These are phyloP conservation scores for Spinus pinus DNA, from an alignment of 2,797 vertebrate species.

Conservation along the genomic window DNA sequence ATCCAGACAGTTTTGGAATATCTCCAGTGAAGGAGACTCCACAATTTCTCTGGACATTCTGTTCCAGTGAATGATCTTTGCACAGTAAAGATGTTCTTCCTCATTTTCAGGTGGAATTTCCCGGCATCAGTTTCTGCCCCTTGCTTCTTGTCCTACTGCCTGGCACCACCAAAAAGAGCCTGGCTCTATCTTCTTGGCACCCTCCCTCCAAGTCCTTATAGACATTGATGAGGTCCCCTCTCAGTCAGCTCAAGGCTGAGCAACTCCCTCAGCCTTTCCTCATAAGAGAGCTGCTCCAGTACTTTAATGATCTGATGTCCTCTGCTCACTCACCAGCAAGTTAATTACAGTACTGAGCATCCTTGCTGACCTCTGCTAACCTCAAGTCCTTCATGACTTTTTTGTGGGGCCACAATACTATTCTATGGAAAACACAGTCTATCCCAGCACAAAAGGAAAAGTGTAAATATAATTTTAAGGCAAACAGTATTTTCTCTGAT, in stretches of 20 bases:
- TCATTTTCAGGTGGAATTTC: not conserved
- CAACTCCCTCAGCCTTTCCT: not conserved
- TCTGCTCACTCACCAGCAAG: not conserved
- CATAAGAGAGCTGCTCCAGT: not conserved
- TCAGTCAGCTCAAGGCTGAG: accelerated
- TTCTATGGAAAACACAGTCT: not conserved
- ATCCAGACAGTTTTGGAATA: not conserved
- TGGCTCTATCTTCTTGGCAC: not conserved
- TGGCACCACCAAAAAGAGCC: not conserved
- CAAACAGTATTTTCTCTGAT: not conserved
- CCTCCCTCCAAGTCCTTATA: not conserved
- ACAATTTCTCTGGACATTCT: not conserved
- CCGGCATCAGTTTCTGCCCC: accelerated
- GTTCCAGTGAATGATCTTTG: accelerated
- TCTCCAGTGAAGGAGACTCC: not conserved
- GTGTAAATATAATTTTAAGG: not conserved
- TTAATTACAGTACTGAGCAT: not conserved
- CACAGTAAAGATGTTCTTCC: not conserved
- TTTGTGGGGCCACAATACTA: not conserved
- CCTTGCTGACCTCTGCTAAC: not conserved
- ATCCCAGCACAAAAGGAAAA: not conserved
- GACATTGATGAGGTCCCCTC: not conserved
- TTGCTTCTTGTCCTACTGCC: not conserved
- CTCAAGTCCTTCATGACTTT: not conserved
- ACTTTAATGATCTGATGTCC: not conserved